Conservation (phyloP, 2,797 vertebrate species). For the Synanceia verrucosa region DNA sequence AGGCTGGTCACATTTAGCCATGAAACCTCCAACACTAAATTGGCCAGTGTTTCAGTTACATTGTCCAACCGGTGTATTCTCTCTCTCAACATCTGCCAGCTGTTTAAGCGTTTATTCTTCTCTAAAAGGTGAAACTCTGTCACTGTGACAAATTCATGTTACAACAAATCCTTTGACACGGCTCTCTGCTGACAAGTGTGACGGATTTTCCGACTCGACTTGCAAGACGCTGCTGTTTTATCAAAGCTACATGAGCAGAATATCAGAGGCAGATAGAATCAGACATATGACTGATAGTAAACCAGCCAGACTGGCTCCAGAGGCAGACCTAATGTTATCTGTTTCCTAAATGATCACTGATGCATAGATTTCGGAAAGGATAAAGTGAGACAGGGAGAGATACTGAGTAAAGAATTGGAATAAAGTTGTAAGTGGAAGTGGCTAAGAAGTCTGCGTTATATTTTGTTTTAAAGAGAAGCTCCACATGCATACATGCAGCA, state of each 20-base stretch:
- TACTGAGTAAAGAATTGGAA: slow-evolving; percentile 30
- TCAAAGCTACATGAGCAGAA: slow-evolving; percentile 48
- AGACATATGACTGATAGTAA: slow-evolving; percentile 47
- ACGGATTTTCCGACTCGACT: slow-evolving; percentile 45
- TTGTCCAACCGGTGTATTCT: too few species aligned
- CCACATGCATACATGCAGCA: slow-evolving; percentile 1
- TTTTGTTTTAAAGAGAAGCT: slow-evolving; percentile 36
- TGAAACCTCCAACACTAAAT: too few species aligned
- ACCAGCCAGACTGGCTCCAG: slow-evolving; percentile 31
- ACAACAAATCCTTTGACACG: slow-evolving; percentile 23
- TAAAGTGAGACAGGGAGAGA: slow-evolving; percentile 28
- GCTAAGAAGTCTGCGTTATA: slow-evolving; percentile 20
- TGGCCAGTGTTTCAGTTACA: too few species aligned
- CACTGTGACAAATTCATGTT: slow-evolving; percentile 18
- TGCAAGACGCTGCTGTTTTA: slow-evolving; percentile 43
- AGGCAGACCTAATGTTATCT: slow-evolving; percentile 39
- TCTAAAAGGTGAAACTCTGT: slow-evolving; percentile 5
- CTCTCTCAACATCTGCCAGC: slow-evolving; percentile 13
- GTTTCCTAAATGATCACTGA: slow-evolving; percentile 53
- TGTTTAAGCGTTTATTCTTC: background rate
- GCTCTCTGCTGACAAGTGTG: slow-evolving; percentile 44
- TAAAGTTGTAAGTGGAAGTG: slow-evolving; percentile 16
- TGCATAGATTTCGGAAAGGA: slow-evolving; percentile 20
- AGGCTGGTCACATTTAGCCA: too few species aligned
- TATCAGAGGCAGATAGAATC: slow-evolving; percentile 59